Percentiles rank a stretch among this genome's conserved stretches.
phyloP scores from a whole-genome alignment of 2,113 vertebrate genomes.

The Butorides virescens region DNA sequence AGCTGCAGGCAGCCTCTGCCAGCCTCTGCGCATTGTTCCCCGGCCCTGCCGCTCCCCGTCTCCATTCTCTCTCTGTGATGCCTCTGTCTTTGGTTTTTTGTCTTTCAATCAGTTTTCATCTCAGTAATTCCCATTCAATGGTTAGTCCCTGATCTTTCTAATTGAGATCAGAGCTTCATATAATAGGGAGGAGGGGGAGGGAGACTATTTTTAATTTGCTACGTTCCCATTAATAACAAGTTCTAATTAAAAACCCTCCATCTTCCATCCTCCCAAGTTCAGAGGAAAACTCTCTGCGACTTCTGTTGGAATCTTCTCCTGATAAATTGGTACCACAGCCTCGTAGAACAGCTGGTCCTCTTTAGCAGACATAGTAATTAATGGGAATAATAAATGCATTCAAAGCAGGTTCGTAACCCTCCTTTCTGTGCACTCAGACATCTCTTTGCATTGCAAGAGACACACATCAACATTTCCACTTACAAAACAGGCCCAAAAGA shows the following conservation, averaged over 20 bases:
- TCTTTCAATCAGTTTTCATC: slow-evolving; percentile 70
- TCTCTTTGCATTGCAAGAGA: slow-evolving; percentile 50
- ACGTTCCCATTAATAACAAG: slow-evolving; percentile 78
- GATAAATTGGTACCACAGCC: slow-evolving; percentile 66
- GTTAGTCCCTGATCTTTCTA: slow-evolving; percentile 78
- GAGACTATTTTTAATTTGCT: slow-evolving; percentile 80
- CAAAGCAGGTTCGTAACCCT: slow-evolving; percentile 59
- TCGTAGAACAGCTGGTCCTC: slow-evolving; percentile 72
- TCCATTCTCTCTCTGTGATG: neutral
- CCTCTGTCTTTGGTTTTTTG: slow-evolving; percentile 30
- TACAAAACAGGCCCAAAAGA: slow-evolving; percentile 24
- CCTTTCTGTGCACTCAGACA: slow-evolving; percentile 34
- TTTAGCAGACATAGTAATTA: slow-evolving; percentile 75
- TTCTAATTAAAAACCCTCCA: slow-evolving; percentile 79
- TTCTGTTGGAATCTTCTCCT: slow-evolving; percentile 65
- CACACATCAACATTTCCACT: slow-evolving; percentile 45
- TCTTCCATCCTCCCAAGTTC: slow-evolving; percentile 72
- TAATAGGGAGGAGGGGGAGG: slow-evolving; percentile 61
- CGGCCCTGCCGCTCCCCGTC: neutral
- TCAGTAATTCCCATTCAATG: slow-evolving; percentile 72
- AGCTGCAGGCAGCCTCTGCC: neutral
- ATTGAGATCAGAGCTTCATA: slow-evolving; percentile 80
- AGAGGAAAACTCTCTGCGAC: slow-evolving; percentile 59
- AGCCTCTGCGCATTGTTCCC: slow-evolving; percentile 10
- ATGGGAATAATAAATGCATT: slow-evolving; percentile 71